A percentile compares a stretch with the other conserved stretches of the same genome.
Conservation (phyloP, 2,888 invertebrate genomes). For the Euplagia quadripunctaria region DNA sequence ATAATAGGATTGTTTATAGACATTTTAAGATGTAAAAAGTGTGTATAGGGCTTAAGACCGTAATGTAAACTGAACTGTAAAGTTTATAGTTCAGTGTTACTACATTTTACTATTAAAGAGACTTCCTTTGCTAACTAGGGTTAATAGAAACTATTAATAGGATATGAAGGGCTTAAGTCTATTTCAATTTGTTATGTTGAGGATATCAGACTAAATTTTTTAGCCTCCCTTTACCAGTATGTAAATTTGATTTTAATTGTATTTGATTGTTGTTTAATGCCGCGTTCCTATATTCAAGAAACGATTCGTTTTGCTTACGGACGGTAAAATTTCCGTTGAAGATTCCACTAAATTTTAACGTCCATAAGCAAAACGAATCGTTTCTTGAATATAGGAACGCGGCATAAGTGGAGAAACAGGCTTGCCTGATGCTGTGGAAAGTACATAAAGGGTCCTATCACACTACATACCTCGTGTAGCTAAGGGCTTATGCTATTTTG, state of each 20-base stretch:
- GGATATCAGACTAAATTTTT: too few relatives aligned
- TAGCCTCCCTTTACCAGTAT: too few relatives aligned
- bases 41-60: background rate
- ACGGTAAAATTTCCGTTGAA: too few relatives aligned
- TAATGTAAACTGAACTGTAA: conserved; percentile 5
- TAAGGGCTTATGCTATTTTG: too few relatives aligned
- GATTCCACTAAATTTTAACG: too few relatives aligned
- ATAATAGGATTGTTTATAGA: conserved; percentile 39
- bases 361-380: too few relatives aligned
- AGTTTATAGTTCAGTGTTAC: conserved; percentile 2
- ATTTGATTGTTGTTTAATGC: too few relatives aligned
- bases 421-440: background rate
- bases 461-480: background rate
- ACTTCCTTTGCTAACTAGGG: background rate
- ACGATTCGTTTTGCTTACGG: too few relatives aligned
- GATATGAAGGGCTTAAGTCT: background rate
- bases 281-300: too few relatives aligned
- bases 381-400: too few relatives aligned
- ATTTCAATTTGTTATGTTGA: background rate
- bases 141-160: too few relatives aligned
- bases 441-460: background rate
- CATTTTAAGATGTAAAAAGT: conserved; percentile 22
- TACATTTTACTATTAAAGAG: background rate
- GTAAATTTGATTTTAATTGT: too few relatives aligned
- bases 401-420: background rate